These are phyloP conservation scores for Lichenostomus cassidix DNA, from an alignment of 2,113 vertebrate species.

Conservation along the genomic window DNA sequence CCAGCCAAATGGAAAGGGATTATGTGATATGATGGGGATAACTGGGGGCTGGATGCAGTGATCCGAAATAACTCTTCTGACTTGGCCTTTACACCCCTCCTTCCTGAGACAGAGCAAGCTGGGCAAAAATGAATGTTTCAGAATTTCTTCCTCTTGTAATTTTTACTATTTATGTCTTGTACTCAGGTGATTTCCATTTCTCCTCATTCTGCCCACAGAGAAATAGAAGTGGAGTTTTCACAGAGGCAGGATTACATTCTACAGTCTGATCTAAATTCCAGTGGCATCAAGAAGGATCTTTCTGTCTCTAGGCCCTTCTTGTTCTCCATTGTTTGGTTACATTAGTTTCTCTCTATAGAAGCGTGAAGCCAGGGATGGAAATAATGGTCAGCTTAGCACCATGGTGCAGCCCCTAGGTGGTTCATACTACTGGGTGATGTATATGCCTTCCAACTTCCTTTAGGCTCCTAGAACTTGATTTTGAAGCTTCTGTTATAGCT, in stretches of 20 bases:
- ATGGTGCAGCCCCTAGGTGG: not conserved
- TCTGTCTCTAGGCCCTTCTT: not conserved
- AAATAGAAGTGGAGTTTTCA: not conserved
- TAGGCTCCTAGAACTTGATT: not conserved
- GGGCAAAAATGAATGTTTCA: not conserved
- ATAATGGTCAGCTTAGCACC: not conserved
- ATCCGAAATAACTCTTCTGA: not conserved
- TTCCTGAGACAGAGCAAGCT: not conserved
- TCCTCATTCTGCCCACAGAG: not conserved
- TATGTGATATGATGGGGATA: not conserved
- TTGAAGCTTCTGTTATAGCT: not conserved
- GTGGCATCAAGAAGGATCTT: not conserved
- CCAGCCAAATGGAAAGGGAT: not conserved
- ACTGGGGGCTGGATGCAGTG: not conserved
- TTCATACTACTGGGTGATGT: not conserved
- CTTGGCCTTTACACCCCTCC: accelerated
- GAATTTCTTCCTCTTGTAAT: not conserved
- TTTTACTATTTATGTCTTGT: not conserved
- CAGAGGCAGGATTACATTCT: not conserved
- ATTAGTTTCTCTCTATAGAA: not conserved
- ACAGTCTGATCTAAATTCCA: not conserved
- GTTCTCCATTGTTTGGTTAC: not conserved
- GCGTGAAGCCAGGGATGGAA: accelerated
- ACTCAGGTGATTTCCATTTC: not conserved
- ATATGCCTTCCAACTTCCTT: not conserved